These are phyloP conservation scores for Castor canadensis DNA, from an alignment of 2,113 vertebrate species.

Conservation along the genomic window DNA sequence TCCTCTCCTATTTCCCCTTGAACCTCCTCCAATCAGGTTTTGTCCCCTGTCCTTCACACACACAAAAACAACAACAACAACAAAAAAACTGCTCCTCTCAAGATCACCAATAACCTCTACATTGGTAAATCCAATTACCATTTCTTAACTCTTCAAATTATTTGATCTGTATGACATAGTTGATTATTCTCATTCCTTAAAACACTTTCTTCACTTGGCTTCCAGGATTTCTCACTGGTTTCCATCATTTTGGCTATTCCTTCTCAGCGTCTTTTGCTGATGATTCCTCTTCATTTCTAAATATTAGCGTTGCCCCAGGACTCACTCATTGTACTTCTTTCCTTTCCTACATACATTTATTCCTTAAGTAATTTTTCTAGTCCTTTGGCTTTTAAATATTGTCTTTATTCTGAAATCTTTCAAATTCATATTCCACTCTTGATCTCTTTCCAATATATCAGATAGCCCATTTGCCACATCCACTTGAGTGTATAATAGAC, in stretches of 20 bases:
- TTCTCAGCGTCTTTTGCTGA: not conserved
- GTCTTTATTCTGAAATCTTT: conserved; percentile 12
- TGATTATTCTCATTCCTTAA: not conserved
- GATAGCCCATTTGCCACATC: not conserved
- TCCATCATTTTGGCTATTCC: not conserved
- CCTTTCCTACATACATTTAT: not conserved
- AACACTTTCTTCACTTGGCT: not conserved
- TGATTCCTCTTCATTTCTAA: not conserved
- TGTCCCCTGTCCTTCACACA: not conserved
- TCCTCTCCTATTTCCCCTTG: not conserved
- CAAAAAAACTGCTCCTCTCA: not conserved
- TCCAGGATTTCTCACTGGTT: not conserved
- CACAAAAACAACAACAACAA: not conserved
- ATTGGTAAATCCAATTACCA: not conserved
- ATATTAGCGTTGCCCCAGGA: not conserved
- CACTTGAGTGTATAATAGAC: not conserved
- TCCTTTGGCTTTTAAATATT: not conserved
- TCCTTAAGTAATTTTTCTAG: not conserved
- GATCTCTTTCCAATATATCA: not conserved
- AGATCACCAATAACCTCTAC: not conserved
- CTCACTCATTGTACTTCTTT: not conserved
- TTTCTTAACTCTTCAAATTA: not conserved
- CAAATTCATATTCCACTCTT: not conserved
- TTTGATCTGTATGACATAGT: not conserved
- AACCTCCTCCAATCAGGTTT: not conserved